Percentiles rank a stretch among this genome's conserved stretches.
Evolutionary conservation across 2,797 vertebrate genomes (phyloP).

Genomic region (Momotus momota): DNA sequence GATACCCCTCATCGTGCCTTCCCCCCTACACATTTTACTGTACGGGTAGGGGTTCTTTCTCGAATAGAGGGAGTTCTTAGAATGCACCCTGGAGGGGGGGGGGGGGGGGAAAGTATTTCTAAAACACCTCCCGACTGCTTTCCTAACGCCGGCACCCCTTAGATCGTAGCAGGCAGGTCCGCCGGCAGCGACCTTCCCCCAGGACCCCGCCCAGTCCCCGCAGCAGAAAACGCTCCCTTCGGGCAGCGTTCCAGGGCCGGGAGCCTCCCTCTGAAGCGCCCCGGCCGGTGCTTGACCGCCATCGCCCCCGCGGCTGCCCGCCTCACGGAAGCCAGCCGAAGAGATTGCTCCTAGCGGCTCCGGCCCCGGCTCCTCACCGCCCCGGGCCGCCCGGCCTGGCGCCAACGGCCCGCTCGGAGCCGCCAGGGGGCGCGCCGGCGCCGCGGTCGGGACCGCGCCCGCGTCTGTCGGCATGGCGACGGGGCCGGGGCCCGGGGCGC

Average conservation of each 20-base stretch:
- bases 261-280: not conserved
- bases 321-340: not conserved
- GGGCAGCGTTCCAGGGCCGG: not conserved
- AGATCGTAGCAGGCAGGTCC: fast-evolving
- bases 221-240: not conserved
- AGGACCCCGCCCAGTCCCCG: not conserved
- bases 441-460: no score
- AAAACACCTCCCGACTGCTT: no score
- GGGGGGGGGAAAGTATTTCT: no score
- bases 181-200: not conserved
- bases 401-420: not conserved
- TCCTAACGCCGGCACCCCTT: no score
- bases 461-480: not conserved
- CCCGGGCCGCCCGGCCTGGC: not conserved
- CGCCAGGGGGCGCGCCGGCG: not conserved
- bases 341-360: no score
- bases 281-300: not conserved
- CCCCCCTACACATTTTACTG: no score
- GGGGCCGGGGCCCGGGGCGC: not conserved
- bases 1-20: no score
- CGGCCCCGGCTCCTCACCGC: no score
- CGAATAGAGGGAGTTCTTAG: no score
- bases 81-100: no score
- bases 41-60: no score
- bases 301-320: not conserved